These are phyloP conservation scores for Congeria kusceri DNA, from an alignment of 2,888 invertebrate species.

Conservation along the genomic window DNA sequence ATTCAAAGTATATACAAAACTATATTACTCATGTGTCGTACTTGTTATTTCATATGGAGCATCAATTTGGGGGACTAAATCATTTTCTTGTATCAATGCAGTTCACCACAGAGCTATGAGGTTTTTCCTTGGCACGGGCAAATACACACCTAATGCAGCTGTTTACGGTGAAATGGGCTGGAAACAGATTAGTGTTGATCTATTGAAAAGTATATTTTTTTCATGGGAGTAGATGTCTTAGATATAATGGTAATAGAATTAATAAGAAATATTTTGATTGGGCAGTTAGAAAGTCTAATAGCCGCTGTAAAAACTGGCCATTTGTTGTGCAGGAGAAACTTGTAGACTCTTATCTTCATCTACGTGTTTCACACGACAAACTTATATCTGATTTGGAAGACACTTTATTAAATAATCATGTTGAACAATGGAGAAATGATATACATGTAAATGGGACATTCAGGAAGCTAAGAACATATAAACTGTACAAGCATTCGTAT, in stretches of 20 bases:
- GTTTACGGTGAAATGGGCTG: slow-evolving; percentile 22
- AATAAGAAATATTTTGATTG: slow-evolving; percentile 8
- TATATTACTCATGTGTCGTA: background rate
- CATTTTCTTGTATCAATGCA: background rate
- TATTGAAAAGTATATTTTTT: slow-evolving; percentile 1
- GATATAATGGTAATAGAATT: background rate
- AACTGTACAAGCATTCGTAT: too few relatives aligned
- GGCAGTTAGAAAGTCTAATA: background rate
- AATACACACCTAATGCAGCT: slow-evolving; percentile 15
- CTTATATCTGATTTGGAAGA: too few relatives aligned
- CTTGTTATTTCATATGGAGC: slow-evolving; percentile 22
- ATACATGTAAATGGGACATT: too few relatives aligned
- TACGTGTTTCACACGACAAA: too few relatives aligned
- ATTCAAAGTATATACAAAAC: slow-evolving; percentile 17
- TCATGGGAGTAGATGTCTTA: slow-evolving; percentile 8
- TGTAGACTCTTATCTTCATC: too few relatives aligned
- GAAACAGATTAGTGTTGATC: background rate
- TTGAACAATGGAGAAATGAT: too few relatives aligned
- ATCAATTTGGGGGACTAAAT: slow-evolving; percentile 17
- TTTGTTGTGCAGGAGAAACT: slow-evolving; percentile 1
- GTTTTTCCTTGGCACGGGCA: slow-evolving; percentile 14
- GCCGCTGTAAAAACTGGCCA: slow-evolving; percentile 13
- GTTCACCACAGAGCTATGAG: slow-evolving; percentile 20
- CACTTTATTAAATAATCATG: too few relatives aligned
- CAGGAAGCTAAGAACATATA: too few relatives aligned